Percentiles rank a stretch among this genome's conserved stretches.
These are phyloP conservation scores for Macrophya annulata DNA, from an alignment of 2,888 invertebrate species.

Conservation along the genomic window DNA sequence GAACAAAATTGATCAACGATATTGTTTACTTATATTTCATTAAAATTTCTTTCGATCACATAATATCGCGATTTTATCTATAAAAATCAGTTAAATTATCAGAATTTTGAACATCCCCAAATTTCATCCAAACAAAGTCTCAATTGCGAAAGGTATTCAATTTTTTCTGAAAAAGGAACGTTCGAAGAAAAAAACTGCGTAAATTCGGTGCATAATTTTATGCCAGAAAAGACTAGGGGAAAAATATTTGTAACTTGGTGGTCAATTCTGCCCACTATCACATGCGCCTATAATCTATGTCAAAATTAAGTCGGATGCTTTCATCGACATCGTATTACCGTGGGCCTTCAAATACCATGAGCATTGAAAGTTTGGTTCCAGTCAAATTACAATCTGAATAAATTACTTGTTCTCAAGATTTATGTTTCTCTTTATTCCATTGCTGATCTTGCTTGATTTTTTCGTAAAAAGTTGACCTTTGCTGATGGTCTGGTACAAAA, in stretches of 20 bases:
- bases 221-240: neutral
- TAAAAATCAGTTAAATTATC: too few species aligned
- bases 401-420: neutral
- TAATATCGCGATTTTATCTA: too few species aligned
- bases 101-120: neutral
- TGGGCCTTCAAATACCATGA: too few species aligned
- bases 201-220: neutral
- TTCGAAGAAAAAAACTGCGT: neutral
- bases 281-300: neutral
- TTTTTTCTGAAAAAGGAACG: neutral
- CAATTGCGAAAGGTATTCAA: neutral
- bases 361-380: neutral
- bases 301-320: neutral
- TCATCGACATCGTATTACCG: neutral
- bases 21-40: too few species aligned
- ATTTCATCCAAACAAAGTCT: neutral
- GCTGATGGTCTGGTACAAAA: neutral
- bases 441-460: neutral
- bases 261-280: neutral
- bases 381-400: neutral
- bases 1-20: too few species aligned
- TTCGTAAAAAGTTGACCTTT: neutral
- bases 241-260: neutral
- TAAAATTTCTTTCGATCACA: too few species aligned
- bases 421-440: neutral